Evolutionary conservation across 2,113 vertebrate genomes (phyloP).

Genomic region (Nanorana parkeri): DNA sequence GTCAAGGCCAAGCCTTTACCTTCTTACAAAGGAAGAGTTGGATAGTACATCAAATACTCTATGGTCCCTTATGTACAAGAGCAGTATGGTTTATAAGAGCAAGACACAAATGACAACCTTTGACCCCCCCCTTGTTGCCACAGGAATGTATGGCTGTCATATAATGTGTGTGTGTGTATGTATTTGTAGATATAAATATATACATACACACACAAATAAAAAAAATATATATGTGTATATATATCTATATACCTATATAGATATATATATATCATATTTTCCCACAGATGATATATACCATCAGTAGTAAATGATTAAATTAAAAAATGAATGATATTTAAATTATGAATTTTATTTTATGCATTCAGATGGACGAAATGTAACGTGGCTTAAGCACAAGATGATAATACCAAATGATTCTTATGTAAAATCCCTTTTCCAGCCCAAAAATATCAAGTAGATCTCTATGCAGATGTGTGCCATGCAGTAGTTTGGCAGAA

Average conservation of each 20-base stretch:
- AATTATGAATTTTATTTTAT: constrained; percentile 52
- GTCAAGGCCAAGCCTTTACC: constrained; percentile 17
- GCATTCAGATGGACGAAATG: constrained; percentile 16
- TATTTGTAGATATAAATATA: constrained; percentile 39
- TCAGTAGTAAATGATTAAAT: constrained; percentile 42
- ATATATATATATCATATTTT: too few relatives aligned
- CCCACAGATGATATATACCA: constrained; percentile 10
- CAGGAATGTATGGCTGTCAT: constrained; percentile 40
- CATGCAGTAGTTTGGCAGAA: neutral
- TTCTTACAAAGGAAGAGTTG: neutral
- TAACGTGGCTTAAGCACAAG: constrained; percentile 46
- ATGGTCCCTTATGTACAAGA: constrained; percentile 7
- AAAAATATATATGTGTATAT: constrained; percentile 41
- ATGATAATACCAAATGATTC: constrained; percentile 20
- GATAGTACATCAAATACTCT: constrained; percentile 7
- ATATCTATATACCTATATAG: too few relatives aligned
- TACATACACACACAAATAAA: constrained; percentile 21
- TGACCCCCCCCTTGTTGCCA: constrained; percentile 34
- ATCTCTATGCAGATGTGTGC: constrained; percentile 29
- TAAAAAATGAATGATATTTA: constrained; percentile 25
- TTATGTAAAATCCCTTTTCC: neutral
- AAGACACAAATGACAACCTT: constrained; percentile 31
- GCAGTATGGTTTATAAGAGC: neutral
- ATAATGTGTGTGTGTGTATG: constrained; percentile 10
- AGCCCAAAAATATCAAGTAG: neutral